These are phyloP conservation scores for Hydrocynus forskahlii DNA, from an alignment of 2,797 vertebrate species.

Conservation along the genomic window DNA sequence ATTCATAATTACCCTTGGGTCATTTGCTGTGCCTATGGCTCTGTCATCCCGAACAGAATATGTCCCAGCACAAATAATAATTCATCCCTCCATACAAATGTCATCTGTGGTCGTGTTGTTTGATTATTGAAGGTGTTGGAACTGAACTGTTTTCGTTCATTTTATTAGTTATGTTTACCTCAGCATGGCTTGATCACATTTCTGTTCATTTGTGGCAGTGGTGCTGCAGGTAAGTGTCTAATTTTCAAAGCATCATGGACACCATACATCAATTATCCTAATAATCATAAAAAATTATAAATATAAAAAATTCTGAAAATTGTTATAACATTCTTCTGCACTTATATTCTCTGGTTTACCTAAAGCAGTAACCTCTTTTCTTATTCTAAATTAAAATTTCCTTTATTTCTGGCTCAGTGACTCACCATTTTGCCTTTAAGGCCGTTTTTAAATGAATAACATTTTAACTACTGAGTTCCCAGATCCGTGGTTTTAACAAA, in stretches of 20 bases:
- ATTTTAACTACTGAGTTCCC: no score
- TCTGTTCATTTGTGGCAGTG: background rate
- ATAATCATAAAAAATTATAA: background rate
- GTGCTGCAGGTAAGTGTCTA: background rate
- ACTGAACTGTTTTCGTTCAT: background rate
- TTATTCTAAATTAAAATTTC: no score
- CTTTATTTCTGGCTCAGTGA: no score
- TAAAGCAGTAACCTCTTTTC: background rate
- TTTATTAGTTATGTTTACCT: background rate
- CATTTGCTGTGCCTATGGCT: slow-evolving; percentile 58
- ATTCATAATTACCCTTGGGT: slow-evolving; percentile 70
- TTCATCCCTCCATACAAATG: background rate
- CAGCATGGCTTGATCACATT: background rate
- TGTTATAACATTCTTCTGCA: background rate
- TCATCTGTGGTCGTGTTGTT: background rate
- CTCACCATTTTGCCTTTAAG: no score
- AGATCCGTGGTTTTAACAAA: no score
- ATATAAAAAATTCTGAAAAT: background rate
- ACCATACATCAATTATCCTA: no score
- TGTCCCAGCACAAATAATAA: slow-evolving; percentile 19
- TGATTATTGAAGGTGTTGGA: background rate
- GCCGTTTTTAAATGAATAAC: no score
- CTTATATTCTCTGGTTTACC: background rate
- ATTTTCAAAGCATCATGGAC: background rate
- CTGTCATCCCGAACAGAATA: background rate